Evolutionary conservation across 2,113 vertebrate species (phyloP), one percentile per base, ranked within the genome.

Genomic region (Pagrus major): DNA sequence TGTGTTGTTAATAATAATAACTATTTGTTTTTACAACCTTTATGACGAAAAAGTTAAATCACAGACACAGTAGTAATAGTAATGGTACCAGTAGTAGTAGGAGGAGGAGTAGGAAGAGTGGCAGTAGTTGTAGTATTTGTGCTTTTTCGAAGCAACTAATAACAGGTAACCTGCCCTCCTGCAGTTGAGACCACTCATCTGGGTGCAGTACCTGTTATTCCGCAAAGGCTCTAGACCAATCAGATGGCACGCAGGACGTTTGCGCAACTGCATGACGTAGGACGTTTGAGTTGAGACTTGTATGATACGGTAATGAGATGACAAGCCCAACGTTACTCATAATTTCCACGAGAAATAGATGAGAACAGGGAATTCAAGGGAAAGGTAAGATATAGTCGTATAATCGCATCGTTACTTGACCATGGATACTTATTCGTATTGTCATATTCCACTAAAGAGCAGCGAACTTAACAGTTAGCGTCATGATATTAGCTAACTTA

Each of bases 231-330:
- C 55, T 68, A 25, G 16, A 37, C 74, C 87, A 86, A 82, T 75
- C 71, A 58, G 56, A 14, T 12, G 9, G 4, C 66, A 27, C 51
- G 60, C 16, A 47, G 0, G 21, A 68, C 67, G 65, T 59, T 5
- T 23, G 14, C 47, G 55, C 1, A 21, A 25, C 37, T 0, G 9
- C 11, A 7, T 83, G 75, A 89, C 86, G 91, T 71, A 51, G 1
- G 4, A 70, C 80, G 67, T 37, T 5, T 0, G 0, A 2, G 20
- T 21, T 9, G 31, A 1, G n/a, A 60, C 44, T 58, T n/a, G 23
- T 39, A 27, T 14, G 25, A 54, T 65, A 25, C 78, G 84, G 85
- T 88, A 87, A 59, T 87, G 42, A 80, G 49, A 66, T 77, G 78
- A 78, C 49, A 37, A 80, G 61, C 60, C 59, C 9, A 37, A 61